Base-by-base conservation (phyloP, 2,113 vertebrate species). In the Eublepharis macularius region DNA sequence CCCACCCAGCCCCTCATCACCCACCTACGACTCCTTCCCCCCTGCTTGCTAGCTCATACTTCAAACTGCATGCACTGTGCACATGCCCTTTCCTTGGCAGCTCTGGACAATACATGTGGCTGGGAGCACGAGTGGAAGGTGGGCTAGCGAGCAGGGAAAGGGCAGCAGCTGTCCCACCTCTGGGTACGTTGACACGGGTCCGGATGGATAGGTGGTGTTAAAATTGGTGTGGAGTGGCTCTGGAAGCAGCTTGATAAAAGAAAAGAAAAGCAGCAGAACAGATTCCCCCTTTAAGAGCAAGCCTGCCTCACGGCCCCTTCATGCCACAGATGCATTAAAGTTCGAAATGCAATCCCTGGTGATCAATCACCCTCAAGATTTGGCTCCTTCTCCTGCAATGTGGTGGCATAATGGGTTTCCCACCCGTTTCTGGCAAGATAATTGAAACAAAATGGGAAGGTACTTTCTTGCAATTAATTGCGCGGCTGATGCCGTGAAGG, bases 371-470 rank as follows among this genome's bases (percentile, higher is more conserved):
- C 41, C 2, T 89, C 86, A 84, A 76, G 86, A 93, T 91, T 91
- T 94, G 93, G 80, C 91, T 88, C 86, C 93, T 94, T 95, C 89
- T 94, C 91, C 86, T 88, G 90, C 94, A 93, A 92, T 88, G 94
- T 51, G 7, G 89, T 91, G 86, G 87, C 88, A 91, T 95, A 95
- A 95, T 94, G 94, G 93, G 87, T 95, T 96, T 95, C 94, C 95
- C 92, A 95, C 91, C 81, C 82, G 90, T 93, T 95, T 95, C 92
- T 95, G 92, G 91, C 92, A 92, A 95, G 94, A 94, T 93, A 95
- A 96, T 96, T 93, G 91, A 96, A 96, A 96, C 93, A 92, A 93
- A 95, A 95, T 94, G 94, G 24, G 93, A 94, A 96, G 95, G 81
- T 88, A 93, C 91, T 95, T 95, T 89, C 93, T 93, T 94, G 87